These are phyloP conservation scores for Thomomys bottae DNA, from an alignment of 2,113 vertebrate species.

Conservation along the genomic window DNA sequence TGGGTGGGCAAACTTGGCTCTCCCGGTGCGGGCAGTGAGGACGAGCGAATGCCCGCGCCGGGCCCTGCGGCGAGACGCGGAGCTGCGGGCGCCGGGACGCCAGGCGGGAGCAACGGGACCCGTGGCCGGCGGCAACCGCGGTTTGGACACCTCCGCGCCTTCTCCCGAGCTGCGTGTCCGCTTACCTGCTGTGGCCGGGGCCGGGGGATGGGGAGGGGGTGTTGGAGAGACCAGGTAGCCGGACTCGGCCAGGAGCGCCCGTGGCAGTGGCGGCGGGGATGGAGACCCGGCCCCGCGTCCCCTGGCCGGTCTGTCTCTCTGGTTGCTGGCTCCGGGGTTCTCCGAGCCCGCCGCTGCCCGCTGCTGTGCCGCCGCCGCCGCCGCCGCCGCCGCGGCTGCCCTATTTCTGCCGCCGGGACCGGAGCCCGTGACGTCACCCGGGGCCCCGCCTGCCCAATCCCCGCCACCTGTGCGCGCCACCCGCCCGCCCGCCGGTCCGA, in stretches of 20 bases:
- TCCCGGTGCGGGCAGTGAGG: slow-evolving; percentile 20
- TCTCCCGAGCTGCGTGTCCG: neutral
- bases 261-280: slow-evolving; percentile 30
- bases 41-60: slow-evolving; percentile 17
- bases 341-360: slow-evolving; percentile 71
- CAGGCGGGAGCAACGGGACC: neutral
- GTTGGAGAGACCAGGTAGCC: slow-evolving; percentile 49
- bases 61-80: slow-evolving; percentile 59
- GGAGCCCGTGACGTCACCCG: slow-evolving; percentile 92
- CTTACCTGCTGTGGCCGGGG: slow-evolving; percentile 70
- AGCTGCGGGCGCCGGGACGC: slow-evolving; percentile 8
- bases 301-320: neutral
- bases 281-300: slow-evolving; percentile 19
- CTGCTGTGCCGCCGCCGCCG: slow-evolving; percentile 76
- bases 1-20: slow-evolving; percentile 72
- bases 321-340: slow-evolving; percentile 54
- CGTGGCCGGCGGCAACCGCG: neutral
- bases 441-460: slow-evolving; percentile 87
- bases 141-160: neutral
- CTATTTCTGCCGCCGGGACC: slow-evolving; percentile 92
- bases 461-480: slow-evolving; percentile 86
- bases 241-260: slow-evolving; percentile 32
- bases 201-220: slow-evolving; percentile 10
- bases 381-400: slow-evolving; percentile 85
- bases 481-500: slow-evolving; percentile 39